A percentile compares a stretch with the other conserved stretches of the same genome.
phyloP scores from a whole-genome alignment of 1,140 invertebrate species.

The Heliconius congener region DNA sequence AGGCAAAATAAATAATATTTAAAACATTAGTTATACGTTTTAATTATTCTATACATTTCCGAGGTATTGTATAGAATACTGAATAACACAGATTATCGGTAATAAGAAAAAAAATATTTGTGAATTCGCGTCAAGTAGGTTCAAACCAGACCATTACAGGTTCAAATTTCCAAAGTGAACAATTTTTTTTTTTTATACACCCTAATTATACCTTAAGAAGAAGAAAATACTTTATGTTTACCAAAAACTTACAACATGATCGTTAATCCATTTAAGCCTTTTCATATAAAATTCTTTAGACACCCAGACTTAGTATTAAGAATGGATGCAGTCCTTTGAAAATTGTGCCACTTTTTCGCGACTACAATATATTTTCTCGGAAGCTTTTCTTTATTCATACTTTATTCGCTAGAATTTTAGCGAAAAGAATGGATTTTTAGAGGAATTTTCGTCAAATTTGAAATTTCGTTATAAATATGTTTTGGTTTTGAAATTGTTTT shows the following conservation, averaged over 20 bases:
- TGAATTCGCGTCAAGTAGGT: too few relatives aligned
- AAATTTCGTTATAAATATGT: neutral
- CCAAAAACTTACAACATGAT: conserved; percentile 3
- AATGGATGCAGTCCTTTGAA: conserved; percentile 28
- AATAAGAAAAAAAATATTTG: too few relatives aligned
- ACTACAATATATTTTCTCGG: conserved; percentile 26
- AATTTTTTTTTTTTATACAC: too few relatives aligned
- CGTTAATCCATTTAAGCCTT: conserved; percentile 22
- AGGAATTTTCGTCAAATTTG: neutral
- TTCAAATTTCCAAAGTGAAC: too few relatives aligned
- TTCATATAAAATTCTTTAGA: conserved; percentile 38
- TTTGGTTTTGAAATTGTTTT: neutral
- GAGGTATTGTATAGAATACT: too few relatives aligned
- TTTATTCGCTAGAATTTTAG: conserved; percentile 23
- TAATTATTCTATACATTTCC: too few relatives aligned
- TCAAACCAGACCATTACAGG: too few relatives aligned
- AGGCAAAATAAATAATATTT: too few relatives aligned
- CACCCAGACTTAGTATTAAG: conserved; percentile 22
- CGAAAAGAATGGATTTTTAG: conserved; percentile 10
- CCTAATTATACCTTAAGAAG: neutral
- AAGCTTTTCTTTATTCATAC: conserved; percentile 31
- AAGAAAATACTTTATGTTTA: neutral
- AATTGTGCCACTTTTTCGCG: conserved; percentile 28
- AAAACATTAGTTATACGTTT: too few relatives aligned
- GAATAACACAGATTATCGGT: too few relatives aligned